Evolutionary conservation across 2,797 vertebrate species (phyloP).

Genomic region (Saxicola maurus): DNA sequence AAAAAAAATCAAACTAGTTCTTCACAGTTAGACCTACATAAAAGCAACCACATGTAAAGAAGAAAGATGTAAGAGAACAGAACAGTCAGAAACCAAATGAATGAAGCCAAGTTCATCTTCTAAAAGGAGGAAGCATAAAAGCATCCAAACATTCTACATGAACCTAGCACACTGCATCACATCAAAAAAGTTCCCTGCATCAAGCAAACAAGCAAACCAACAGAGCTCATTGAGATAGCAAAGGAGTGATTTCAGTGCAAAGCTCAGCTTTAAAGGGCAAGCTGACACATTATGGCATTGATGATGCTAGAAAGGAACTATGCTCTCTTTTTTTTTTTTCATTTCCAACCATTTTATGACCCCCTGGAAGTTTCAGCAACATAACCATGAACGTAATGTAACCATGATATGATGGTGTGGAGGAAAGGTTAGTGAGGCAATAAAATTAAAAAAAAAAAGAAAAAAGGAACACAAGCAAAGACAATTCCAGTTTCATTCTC

Average conservation of each 20-base stretch:
- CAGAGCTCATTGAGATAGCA: background rate
- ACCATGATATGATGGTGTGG: background rate
- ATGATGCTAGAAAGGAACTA: background rate
- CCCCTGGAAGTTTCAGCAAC: background rate
- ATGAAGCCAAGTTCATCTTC: background rate
- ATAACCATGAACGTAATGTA: background rate
- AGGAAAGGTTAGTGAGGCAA: background rate
- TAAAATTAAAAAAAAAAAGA: background rate
- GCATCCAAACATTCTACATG: background rate
- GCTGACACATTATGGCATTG: background rate
- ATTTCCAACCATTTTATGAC: background rate
- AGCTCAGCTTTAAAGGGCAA: background rate
- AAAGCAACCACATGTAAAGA: background rate
- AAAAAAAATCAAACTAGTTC: rapidly evolving
- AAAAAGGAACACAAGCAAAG: background rate
- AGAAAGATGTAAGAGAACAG: background rate
- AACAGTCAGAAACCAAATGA: background rate
- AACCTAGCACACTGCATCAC: background rate
- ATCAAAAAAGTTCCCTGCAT: background rate
- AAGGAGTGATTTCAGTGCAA: background rate
- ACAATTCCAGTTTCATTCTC: background rate
- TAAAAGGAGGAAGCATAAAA: background rate
- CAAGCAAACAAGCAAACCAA: background rate
- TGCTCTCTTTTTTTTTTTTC: background rate
- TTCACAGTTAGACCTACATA: background rate